Base-by-base conservation (phyloP, 2,888 invertebrate genomes). In the Tipula confusa region DNA sequence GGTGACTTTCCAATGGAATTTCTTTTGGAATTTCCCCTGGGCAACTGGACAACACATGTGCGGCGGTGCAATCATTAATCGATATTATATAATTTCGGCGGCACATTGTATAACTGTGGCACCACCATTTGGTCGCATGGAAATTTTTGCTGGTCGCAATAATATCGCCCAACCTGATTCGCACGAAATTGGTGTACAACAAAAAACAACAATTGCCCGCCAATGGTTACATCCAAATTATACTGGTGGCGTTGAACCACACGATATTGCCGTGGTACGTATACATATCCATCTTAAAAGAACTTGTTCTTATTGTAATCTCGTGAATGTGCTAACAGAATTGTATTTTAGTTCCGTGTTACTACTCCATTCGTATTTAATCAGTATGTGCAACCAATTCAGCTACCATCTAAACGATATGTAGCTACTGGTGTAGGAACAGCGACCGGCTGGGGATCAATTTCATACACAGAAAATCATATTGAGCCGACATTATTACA, bases 291-390 rank as follows among this genome's bases (percentile, higher is more conserved):
- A n/a, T n/a, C n/a, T n/a, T 18, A 83, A 43, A 9, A 31, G 15
- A 5, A n/a, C n/a, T n/a, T n/a, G n/a, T n/a, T n/a, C n/a, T n/a
- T n/a, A n/a, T n/a, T 82, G 1, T 18, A 2, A 13, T 31, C n/a
- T 82, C 13, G 3, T 28, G 15, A 29, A 82, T 38, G 9, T 11
- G 2, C 9, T 29, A 33, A 29, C 6, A 0, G 9, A 36, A 18
- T 81, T 31, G 6, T 33, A 11, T 82, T 82, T 82, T 3, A 84
- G 91, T 29, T 83, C 91, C 28, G 86, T 89, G 87, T 86, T 89
- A 84, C 84, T 83, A 0, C 83, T 0, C 85, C 87, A 0, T 85
- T 89, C 6, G 80, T 85, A 13, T 87, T 87, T 85, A 86, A 31
- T 85, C 85, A 84, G 86, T 85, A 1, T 83, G 87, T 84, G 86